These are phyloP conservation scores for Oryzias curvinotus DNA, from an alignment of 2,113 vertebrate genomes.

Conservation along the genomic window DNA sequence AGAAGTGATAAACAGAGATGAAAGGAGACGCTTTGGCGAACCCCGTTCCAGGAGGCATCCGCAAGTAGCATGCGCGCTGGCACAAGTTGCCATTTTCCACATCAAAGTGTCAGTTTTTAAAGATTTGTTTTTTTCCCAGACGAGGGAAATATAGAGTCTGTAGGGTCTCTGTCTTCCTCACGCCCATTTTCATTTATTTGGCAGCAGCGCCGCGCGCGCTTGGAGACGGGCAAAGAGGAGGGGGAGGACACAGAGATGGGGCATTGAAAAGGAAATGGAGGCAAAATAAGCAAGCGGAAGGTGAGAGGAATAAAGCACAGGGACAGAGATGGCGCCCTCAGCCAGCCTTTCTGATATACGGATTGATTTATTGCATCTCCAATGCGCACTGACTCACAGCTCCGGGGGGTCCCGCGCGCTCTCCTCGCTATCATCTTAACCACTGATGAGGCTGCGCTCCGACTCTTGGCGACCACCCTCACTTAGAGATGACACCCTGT, in stretches of 20 bases:
- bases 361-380: slow-evolving; percentile 71
- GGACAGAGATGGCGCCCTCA: slow-evolving; percentile 42
- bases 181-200: slow-evolving; percentile 7
- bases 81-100: slow-evolving; percentile 24
- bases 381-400: slow-evolving; percentile 71
- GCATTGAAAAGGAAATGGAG: neutral
- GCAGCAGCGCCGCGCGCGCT: neutral
- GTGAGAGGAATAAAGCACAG: slow-evolving; percentile 8
- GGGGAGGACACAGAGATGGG: neutral
- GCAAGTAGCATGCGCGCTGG: neutral
- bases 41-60: neutral
- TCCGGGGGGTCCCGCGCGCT: slow-evolving; percentile 53
- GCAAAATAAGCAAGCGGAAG: neutral
- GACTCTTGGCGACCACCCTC: slow-evolving; percentile 34
- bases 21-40: neutral
- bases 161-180: slow-evolving; percentile 1
- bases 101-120: slow-evolving; percentile 36
- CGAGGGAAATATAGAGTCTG: neutral
- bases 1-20: neutral
- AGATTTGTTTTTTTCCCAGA: neutral
- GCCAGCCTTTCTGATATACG: slow-evolving; percentile 39
- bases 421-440: slow-evolving; percentile 57
- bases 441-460: slow-evolving; percentile 48
- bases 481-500: slow-evolving; percentile 9
- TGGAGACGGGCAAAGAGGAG: slow-evolving; percentile 8